Base-by-base conservation (phyloP, 2,888 invertebrate species). In the Dasypogon diadema region DNA sequence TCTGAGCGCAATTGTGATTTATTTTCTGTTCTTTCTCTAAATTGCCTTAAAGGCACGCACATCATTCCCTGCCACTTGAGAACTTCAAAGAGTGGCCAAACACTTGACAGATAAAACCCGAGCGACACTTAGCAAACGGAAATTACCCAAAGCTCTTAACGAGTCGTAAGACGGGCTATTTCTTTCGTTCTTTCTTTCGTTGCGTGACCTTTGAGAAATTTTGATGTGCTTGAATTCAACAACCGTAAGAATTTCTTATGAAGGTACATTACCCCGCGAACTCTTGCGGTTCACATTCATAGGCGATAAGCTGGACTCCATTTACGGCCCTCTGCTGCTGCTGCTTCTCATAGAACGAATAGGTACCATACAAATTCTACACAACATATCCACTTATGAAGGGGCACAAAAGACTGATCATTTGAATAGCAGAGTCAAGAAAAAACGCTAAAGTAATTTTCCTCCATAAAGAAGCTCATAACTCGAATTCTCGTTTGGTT, bases 121-220 rank as follows among this genome's bases (percentile, higher is more conserved):
- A 70, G 48, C 46, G 70, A 70, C 70, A 70, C 70, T 70, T 70
- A 54, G 54, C 54, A 54, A 54, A 30, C 70, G 70, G 70, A 70
- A 70, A 70, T 70, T 54, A 54, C 30, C 54, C 70, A 51, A 70
- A 70, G 34, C 54, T 51, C 70, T 70, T 70, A 70, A 70, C 54
- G 54, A 70, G 70, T 21, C 70, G 26, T 48, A 48, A 68, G 54
- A 54, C 70, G 70, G 8, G 6, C 8, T 22, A 18, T 18, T 54
- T 18, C 54, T 30, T 68, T 2, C 21, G 14, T 37, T 26, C 14
- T 68, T 51, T 68, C 48, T 51, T 70, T 54, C 24, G 10, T 30
- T 54, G 54, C 70, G 51, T 68, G 68, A 51, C 68, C 68, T 48
- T 16, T 68, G 16, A 24, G 26, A 30, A 30, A 30, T 51, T 54